Conservation (phyloP, 2,113 vertebrate genomes). For the Anseranas semipalmata region DNA sequence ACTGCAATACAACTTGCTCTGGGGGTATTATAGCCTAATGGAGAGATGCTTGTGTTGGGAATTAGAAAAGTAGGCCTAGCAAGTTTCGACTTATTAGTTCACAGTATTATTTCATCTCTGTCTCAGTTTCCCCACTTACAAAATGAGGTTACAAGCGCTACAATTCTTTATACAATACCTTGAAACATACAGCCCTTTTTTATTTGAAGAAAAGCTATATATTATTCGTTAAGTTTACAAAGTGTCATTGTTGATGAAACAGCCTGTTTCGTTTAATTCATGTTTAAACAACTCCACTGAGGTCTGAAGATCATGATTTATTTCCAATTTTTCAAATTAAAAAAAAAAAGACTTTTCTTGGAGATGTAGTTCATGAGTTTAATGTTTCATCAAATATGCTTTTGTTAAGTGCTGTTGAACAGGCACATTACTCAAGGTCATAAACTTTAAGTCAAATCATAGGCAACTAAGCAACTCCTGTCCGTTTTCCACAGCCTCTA, state of each 20-base stretch:
- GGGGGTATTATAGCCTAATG: not conserved
- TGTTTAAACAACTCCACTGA: slow-evolving; percentile 12
- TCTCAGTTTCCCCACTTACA: not conserved
- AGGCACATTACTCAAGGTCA: slow-evolving; percentile 69
- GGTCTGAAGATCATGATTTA: slow-evolving; percentile 37
- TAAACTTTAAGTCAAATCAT: slow-evolving; percentile 67
- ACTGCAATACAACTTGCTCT: not conserved
- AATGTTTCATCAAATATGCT: slow-evolving; percentile 71
- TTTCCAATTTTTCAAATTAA: slow-evolving; percentile 35
- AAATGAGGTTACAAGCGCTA: not conserved
- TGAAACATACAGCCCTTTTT: not conserved
- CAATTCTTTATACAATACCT: not conserved
- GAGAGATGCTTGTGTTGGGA: not conserved
- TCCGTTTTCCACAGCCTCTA: slow-evolving; percentile 36
- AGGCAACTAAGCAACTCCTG: slow-evolving; percentile 55
- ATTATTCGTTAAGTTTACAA: not conserved
- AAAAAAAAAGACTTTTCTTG: not conserved
- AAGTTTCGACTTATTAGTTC: not conserved
- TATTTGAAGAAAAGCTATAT: not conserved
- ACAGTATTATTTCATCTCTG: not conserved
- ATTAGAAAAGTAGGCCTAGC: not conserved
- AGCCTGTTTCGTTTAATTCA: not conserved
- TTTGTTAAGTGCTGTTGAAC: slow-evolving; percentile 64
- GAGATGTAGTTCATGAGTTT: slow-evolving; percentile 43
- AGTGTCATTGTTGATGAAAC: not conserved